Percentiles rank a stretch among this genome's conserved stretches.
These are phyloP conservation scores for Tenthredo livida DNA, from an alignment of 2,888 invertebrate genomes.

Conservation along the genomic window DNA sequence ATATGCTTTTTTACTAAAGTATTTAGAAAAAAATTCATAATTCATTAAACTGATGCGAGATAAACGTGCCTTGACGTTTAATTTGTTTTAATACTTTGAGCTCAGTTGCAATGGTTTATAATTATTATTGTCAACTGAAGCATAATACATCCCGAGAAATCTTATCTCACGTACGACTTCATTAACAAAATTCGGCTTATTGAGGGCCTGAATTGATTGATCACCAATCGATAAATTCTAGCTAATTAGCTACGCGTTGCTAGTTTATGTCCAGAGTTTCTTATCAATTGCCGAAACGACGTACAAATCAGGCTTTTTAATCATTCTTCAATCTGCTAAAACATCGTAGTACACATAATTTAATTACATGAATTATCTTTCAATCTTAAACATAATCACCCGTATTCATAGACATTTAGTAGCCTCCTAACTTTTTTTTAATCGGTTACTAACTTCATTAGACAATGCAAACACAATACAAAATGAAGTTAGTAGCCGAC, in stretches of 20 bases:
- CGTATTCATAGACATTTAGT: too few relatives aligned
- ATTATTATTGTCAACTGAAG: background rate
- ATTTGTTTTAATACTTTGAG: constrained; percentile 12
- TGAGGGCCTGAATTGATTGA: constrained; percentile 29
- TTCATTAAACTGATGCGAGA: background rate
- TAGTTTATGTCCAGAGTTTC: background rate
- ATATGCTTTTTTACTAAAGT: background rate
- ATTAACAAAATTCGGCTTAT: constrained; percentile 29
- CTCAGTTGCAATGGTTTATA: background rate
- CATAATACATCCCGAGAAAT: background rate
- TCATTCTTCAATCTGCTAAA: background rate
- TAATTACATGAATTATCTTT: background rate
- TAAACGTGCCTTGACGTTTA: background rate
- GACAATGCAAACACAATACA: too few relatives aligned
- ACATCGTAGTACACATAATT: background rate
- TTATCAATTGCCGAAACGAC: background rate
- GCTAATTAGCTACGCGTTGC: background rate
- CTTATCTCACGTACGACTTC: constrained; percentile 7
- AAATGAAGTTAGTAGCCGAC: too few relatives aligned
- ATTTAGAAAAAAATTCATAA: background rate
- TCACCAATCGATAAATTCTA: constrained; percentile 4
- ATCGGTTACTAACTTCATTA: too few relatives aligned
- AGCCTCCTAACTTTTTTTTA: too few relatives aligned
- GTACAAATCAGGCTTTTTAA: background rate
- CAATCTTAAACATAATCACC: constrained; percentile 6